Evolutionary conservation across 2,797 vertebrate genomes (phyloP), one percentile per base, ranked within the genome.

Genomic region (Otolemur crassicaudatus): DNA sequence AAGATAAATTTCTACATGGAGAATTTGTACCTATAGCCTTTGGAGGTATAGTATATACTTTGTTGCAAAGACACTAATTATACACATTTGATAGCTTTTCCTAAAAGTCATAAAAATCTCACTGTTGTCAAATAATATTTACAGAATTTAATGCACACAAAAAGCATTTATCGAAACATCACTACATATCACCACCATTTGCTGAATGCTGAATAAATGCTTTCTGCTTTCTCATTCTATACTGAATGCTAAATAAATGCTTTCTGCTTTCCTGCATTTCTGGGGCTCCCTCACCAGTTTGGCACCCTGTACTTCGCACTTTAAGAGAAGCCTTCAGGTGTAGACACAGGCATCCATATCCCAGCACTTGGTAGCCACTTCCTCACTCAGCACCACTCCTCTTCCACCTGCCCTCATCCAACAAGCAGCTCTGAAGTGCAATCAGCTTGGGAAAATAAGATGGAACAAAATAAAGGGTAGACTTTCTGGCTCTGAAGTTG

Each of bases 391-490:
- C 40, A 88, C 22, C 27, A 61, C 13, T 82, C 25, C 46, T 82
- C 69, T 80, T 84, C 34, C 91, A 76, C 83, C 69, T 92, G 76
- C 56, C 27, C 27, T 70, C 27, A 53, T 76, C 17, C n/a, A 65
- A 65, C 3, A 46, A 80, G 80, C 22, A 85, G 7, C 43, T 49
- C 37, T 83, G 63, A 96, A 73, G 56, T 27, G 61, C 72, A 87
- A 90, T 34, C 31, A 90, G 19, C 12, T 29, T 23, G 61, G 53
- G 9, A 88, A 92, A 94, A 91, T n/a, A 72, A 96, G 70, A 93
- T 31, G 11, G 49, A 89, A 69, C 43, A 17, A 77, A 87, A 94
- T 69, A 80, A 88, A 84, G 29, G 82, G 69, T 61, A n/a, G 43
- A 40, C 7, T 85, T 95, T 65, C 20, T 96, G 75, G 84, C 60